Evolutionary conservation across 1,140 invertebrate genomes (phyloP).

Genomic region (Ceratoteleas bidentatus): DNA sequence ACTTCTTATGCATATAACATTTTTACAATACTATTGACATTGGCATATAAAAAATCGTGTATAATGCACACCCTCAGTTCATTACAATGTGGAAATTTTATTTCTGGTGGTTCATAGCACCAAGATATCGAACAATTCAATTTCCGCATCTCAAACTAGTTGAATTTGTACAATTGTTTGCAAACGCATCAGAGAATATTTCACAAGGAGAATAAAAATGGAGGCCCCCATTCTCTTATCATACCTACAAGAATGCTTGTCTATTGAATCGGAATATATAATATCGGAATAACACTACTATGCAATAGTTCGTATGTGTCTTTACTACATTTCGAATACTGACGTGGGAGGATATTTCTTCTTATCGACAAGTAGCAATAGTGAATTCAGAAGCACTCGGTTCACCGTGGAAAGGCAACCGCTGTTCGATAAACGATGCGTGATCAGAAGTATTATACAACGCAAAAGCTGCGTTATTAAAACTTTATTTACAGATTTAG

Average conservation of each 20-base stretch:
- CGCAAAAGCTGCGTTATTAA: constrained; percentile 29
- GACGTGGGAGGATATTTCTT: constrained; percentile 68
- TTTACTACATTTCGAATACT: constrained; percentile 35
- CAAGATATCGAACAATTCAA: constrained; percentile 19
- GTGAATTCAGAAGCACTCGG: constrained; percentile 52
- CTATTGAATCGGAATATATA: constrained; percentile 76
- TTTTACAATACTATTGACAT: too few species aligned
- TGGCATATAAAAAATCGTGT: too few species aligned
- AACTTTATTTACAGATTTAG: constrained; percentile 30
- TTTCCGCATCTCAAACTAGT: constrained; percentile 14
- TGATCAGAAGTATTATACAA: constrained; percentile 48
- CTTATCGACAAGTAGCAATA: constrained; percentile 72
- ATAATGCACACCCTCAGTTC: too few species aligned
- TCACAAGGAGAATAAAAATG: constrained; percentile 34
- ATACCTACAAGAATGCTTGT: constrained; percentile 71
- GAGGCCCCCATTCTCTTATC: constrained; percentile 73
- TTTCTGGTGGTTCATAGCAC: too few species aligned
- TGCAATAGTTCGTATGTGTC: constrained; percentile 57
- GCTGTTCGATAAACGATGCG: constrained; percentile 56
- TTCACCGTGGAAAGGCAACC: constrained; percentile 42
- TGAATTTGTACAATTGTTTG: constrained; percentile 41
- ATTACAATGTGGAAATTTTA: too few species aligned
- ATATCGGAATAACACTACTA: constrained; percentile 54
- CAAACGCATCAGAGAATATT: constrained; percentile 33
- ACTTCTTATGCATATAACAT: too few species aligned